Evolutionary conservation across 1,140 invertebrate genomes (phyloP).

Genomic region (Drosophila lini): DNA sequence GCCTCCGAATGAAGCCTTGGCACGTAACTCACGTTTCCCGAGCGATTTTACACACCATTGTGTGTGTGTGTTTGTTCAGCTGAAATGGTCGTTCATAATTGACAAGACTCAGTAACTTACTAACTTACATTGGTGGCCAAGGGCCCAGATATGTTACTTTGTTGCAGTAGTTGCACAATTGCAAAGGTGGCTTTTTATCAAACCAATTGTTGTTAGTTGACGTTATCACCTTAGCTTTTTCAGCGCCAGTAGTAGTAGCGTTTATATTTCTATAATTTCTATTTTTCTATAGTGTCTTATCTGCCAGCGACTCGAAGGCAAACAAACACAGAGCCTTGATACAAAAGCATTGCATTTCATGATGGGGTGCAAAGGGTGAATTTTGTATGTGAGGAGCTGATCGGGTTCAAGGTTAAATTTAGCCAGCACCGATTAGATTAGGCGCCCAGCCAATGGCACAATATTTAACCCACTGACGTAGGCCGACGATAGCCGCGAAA

Average conservation of each 20-base stretch:
- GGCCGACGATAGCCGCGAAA: conserved; percentile 2
- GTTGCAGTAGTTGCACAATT: conserved; percentile 22
- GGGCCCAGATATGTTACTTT: conserved; percentile 28
- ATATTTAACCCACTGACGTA: conserved; percentile 27
- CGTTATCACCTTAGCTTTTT: conserved; percentile 45
- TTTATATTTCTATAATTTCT: background rate
- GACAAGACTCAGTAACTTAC: conserved; percentile 10
- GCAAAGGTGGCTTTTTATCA: conserved; percentile 27
- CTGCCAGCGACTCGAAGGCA: conserved; percentile 36
- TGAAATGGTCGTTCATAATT: conserved; percentile 40
- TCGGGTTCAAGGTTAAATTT: conserved; percentile 40
- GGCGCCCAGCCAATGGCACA: conserved; percentile 28
- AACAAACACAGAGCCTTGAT: conserved; percentile 20
- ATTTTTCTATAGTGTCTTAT: conserved; percentile 40
- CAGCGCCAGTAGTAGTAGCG: background rate
- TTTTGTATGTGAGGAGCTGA: background rate
- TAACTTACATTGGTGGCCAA: background rate
- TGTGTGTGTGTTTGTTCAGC: conserved; percentile 37
- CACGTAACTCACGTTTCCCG: conserved; percentile 63
- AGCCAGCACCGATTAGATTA: conserved; percentile 34
- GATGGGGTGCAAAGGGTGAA: conserved; percentile 42
- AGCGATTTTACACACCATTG: conserved; percentile 7
- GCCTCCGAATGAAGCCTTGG: conserved; percentile 45
- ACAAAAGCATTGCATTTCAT: conserved; percentile 32
- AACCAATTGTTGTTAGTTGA: background rate